Evolutionary conservation across 1,140 invertebrate genomes (phyloP).

Genomic region (Dendroctonus valens): DNA sequence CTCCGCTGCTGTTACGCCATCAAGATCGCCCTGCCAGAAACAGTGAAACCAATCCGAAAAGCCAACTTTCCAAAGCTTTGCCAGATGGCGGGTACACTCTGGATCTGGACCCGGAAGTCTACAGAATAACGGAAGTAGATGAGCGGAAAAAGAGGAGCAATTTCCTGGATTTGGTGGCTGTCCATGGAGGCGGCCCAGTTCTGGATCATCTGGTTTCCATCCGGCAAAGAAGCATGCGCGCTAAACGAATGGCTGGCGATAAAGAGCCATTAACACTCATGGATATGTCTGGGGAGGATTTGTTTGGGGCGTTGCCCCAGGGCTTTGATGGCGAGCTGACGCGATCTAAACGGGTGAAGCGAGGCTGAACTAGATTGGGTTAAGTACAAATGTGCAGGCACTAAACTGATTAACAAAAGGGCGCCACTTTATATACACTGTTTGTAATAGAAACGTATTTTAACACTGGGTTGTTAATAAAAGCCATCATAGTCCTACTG

Average conservation of each 20-base stretch:
- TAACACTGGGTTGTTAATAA: background rate
- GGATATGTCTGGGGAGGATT: conserved; percentile 44
- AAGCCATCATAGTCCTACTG: conserved; percentile 36
- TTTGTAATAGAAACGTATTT: background rate
- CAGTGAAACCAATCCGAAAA: background rate
- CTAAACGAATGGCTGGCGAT: conserved; percentile 30
- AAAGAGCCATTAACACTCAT: conserved; percentile 36
- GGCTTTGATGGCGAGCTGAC: conserved; percentile 45
- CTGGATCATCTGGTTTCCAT: conserved; percentile 35
- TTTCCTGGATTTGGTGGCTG: conserved; percentile 34
- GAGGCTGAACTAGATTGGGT: conserved; percentile 8
- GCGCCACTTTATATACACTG: background rate
- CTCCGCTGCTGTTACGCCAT: background rate
- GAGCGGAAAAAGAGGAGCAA: conserved; percentile 34
- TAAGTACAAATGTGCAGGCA: background rate
- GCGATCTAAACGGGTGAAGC: conserved; percentile 47
- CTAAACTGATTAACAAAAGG: background rate
- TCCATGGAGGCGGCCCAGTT: conserved; percentile 37
- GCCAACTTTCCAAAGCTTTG: background rate
- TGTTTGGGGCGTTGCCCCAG: conserved; percentile 47
- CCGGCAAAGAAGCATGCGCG: conserved; percentile 35
- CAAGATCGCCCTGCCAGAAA: background rate
- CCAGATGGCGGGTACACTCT: conserved; percentile 28
- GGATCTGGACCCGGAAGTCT: conserved; percentile 28
- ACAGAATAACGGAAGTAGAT: conserved; percentile 13